Evolutionary conservation across 2,113 vertebrate genomes (phyloP), one percentile per base, ranked within the genome.

Genomic region (Neotoma lepida): DNA sequence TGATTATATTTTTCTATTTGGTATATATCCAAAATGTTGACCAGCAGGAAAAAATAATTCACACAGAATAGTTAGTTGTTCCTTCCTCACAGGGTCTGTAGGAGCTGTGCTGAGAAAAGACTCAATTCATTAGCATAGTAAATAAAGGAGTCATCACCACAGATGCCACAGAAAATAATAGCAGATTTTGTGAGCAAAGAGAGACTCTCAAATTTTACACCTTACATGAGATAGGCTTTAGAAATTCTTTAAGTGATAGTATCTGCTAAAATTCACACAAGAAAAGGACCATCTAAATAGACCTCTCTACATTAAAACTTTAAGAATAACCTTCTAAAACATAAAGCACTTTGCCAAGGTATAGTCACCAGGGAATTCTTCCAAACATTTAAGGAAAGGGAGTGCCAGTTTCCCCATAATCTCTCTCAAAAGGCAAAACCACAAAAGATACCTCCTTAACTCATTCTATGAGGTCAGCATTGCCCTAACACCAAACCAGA

Each of bases 11-110:
- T 56, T 68, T 10, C 30, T 28, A 71, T 49, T 41, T 3, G 4
- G 41, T n/a, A 46, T 81, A 9, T 49, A 68, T 61, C 93, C 17
- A 94, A 95, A 90, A 88, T 22, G 10, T 1, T 94, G 77, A 2
- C 56, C n/a, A 76, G 28, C 6, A 95, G 54, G 33, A 93, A n/a
- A 49, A 84, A 76, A 77, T 77, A 85, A 87, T 88, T 76, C 66
- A 81, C 80, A 51, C 22, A 91, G 89, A 4, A 88, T 78, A 77
- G 0, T 39, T 85, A 84, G 28, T 85, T 64, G 51, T 13, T 22
- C 63, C 3, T 93, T 86, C 54, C 33, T 44, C n/a, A 71, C 0
- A 73, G 56, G 39, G 88, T 28, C 46, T 86, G 39, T 39, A 46
- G 30, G 78, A 82, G 74, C 18, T 89, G 4, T 13, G 71, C 20